Evolutionary conservation across 2,797 vertebrate genomes (phyloP), one percentile per base, ranked within the genome.

Genomic region (Meda fulgida): DNA sequence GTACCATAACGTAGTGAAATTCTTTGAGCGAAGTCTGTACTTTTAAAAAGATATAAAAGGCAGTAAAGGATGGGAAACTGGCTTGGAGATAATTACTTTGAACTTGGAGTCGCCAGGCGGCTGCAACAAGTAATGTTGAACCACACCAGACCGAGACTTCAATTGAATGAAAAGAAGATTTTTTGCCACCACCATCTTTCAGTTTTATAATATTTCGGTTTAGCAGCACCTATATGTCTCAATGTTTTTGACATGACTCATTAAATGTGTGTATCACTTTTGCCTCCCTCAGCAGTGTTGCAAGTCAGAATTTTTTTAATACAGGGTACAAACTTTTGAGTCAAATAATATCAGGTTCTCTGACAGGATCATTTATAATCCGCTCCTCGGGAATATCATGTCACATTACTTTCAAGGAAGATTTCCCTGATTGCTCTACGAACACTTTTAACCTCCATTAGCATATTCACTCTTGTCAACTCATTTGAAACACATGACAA

Each of bases 61-160:
- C 46, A 38, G 14, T 63, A 19, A 34, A 31, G 31, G 55, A 79
- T 63, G 66, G 34, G 31, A 65, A 81, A 69, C 48, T 55, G 26
- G n/a, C 60, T 46, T 65, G 18, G 26, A 51, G 63, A 81, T 55
- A 26, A 81, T 81, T 81, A n/a, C 66, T 71, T 84, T 84, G 34
- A 77, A 77, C 63, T 40, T 51, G 48, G 7, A 84, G 60, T 29
- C 71, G 40, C 38, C 73, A 43, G 34, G 43, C 29, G 8, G 29
- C 46, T 69, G 79, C 34, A 70, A 53, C 46, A 55, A 43, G 60
- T 79, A 66, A 79, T 66, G 6, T 19, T 46, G 40, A 66, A 29
- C 40, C 46, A 29, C 16, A 78, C 40, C 60, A 65, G 9, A 14
- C 16, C 31, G n/a, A 72, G 13, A 48, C 77, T 79, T 29, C 38